A percentile compares a stretch with the other conserved stretches of the same genome.
Conservation (phyloP, 2,888 invertebrate genomes). For the Papilio elwesi region DNA sequence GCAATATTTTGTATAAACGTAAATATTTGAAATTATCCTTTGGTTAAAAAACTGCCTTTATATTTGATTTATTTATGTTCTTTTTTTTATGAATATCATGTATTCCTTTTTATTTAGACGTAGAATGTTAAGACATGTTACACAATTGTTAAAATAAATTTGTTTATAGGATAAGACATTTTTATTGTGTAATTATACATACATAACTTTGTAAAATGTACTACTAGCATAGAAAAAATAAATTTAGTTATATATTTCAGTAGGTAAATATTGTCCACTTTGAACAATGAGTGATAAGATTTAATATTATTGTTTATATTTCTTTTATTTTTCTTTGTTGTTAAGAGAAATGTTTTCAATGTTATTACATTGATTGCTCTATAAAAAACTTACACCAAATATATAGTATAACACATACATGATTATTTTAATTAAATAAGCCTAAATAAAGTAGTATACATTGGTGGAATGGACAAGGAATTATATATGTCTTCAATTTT, state of each 20-base stretch:
- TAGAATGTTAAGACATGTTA: not conserved
- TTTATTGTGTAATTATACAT: not conserved
- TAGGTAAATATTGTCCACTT: not conserved
- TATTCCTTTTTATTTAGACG: constrained; percentile 7
- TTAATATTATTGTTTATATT: not conserved
- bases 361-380: constrained; percentile 3
- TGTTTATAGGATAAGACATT: not conserved
- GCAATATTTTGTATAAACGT: constrained; percentile 1
- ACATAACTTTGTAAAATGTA: not conserved
- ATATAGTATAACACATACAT: not conserved
- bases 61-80: not conserved
- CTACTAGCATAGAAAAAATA: not conserved
- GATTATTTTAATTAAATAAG: not conserved
- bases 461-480: not conserved
- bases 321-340: not conserved
- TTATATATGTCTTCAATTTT: not conserved
- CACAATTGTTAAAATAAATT: not conserved
- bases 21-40: constrained; percentile 2
- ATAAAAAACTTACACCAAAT: constrained; percentile 15
- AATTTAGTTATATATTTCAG: not conserved
- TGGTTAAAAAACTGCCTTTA: constrained; percentile 5
- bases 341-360: not conserved
- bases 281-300: not conserved
- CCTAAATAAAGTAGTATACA: not conserved
- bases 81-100: not conserved